phyloP scores from a whole-genome alignment of 2,113 vertebrate genomes.

The Macheiramphus alcinus region DNA sequence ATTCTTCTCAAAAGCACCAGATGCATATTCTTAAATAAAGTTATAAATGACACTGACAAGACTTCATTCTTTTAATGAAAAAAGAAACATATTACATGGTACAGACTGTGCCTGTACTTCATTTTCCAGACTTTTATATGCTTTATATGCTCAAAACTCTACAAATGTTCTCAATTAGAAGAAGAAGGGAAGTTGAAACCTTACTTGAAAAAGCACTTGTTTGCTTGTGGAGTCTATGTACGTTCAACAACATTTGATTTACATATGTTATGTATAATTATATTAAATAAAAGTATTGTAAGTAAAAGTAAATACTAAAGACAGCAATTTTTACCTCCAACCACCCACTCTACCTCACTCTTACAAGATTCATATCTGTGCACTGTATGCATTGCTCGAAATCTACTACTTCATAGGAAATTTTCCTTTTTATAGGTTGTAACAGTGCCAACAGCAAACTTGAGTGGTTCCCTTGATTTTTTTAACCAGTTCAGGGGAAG shows the following conservation, averaged over 20 bases:
- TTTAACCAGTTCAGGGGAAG: neutral
- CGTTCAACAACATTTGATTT: constrained; percentile 35
- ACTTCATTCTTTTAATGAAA: constrained; percentile 56
- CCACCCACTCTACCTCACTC: neutral
- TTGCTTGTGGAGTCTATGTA: constrained; percentile 20
- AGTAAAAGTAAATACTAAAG: neutral
- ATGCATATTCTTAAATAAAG: constrained; percentile 60
- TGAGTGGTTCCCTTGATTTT: neutral
- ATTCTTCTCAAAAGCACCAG: constrained; percentile 59
- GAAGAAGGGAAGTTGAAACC: constrained; percentile 33
- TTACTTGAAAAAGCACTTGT: constrained; percentile 43
- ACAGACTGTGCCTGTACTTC: constrained; percentile 33
- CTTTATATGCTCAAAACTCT: constrained; percentile 7
- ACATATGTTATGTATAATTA: constrained; percentile 29
- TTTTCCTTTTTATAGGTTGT: neutral
- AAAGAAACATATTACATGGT: neutral
- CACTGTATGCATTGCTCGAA: neutral
- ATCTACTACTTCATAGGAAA: neutral
- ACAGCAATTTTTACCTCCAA: neutral
- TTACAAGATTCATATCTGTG: neutral
- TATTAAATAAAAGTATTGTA: neutral
- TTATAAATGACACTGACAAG: constrained; percentile 61
- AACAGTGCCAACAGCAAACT: neutral
- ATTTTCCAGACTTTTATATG: constrained; percentile 27
- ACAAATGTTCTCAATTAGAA: constrained; percentile 37